These are phyloP conservation scores for Brotula barbata DNA, from an alignment of 2,797 vertebrate genomes.

Conservation along the genomic window DNA sequence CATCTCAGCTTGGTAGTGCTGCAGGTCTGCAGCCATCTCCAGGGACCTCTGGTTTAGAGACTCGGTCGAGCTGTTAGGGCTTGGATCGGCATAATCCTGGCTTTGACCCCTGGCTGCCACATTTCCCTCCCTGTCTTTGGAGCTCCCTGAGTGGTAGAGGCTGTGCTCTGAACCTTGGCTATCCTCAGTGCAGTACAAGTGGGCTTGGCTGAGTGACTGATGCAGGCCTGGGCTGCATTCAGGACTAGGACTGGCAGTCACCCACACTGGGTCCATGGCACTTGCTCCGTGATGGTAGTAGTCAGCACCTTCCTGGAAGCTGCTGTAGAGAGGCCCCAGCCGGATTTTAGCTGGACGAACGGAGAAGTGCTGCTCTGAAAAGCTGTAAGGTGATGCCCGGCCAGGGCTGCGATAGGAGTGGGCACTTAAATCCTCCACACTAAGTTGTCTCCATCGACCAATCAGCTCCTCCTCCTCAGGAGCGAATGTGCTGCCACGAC, in stretches of 20 bases:
- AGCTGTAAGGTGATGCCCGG: constrained; percentile 89
- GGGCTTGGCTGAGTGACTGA: constrained; percentile 79
- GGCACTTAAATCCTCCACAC: constrained; percentile 90
- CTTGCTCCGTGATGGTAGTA: constrained; percentile 79
- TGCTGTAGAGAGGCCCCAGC: constrained; percentile 91
- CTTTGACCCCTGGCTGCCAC: constrained; percentile 75
- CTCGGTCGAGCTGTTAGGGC: constrained; percentile 89
- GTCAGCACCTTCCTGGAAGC: constrained; percentile 93
- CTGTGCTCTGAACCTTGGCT: constrained; percentile 87
- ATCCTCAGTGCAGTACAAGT: constrained; percentile 83
- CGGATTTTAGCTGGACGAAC: constrained; percentile 86
- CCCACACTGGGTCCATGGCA: constrained; percentile 64
- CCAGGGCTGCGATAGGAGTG: constrained; percentile 85
- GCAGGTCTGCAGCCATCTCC: constrained; percentile 88
- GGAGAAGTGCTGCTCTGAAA: constrained; percentile 91
- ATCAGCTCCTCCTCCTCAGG: constrained; percentile 85
- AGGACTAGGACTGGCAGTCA: constrained; percentile 76
- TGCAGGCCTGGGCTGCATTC: constrained; percentile 83
- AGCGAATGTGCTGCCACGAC: constrained; percentile 85
- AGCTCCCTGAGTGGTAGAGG: constrained; percentile 87
- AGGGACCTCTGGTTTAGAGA: constrained; percentile 88
- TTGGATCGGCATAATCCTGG: constrained; percentile 80
- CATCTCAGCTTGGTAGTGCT: constrained; percentile 88
- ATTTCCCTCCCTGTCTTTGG: constrained; percentile 82
- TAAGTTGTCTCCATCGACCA: constrained; percentile 89